Percentiles rank a stretch among this genome's conserved stretches.
Conservation (phyloP, 2,113 vertebrate species). For the Scartelaos histophorus region DNA sequence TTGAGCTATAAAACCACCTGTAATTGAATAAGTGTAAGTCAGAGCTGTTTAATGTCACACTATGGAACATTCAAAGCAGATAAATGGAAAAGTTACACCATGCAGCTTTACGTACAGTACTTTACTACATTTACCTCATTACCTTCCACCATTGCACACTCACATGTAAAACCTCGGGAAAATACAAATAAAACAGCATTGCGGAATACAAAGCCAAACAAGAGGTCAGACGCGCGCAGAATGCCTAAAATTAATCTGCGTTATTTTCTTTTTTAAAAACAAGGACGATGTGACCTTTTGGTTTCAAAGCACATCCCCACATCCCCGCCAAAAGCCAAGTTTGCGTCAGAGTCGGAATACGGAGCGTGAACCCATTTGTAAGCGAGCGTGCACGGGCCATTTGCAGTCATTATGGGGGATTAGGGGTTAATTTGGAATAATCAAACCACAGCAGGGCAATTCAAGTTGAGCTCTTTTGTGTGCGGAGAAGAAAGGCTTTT, state of each 20-base stretch:
- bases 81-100: no score
- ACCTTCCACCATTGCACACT: no score
- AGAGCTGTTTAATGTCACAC: no score
- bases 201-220: no score
- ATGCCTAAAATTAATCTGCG: neutral
- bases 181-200: no score
- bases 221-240: no score
- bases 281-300: conserved; percentile 52
- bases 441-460: conserved; percentile 21
- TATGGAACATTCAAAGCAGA: no score
- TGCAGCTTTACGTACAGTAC: no score
- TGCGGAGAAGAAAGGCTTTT: neutral
- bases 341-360: conserved; percentile 3
- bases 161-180: no score
- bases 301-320: conserved; percentile 23
- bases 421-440: conserved; percentile 26
- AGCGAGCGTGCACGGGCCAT: neutral
- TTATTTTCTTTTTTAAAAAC: conserved; percentile 6
- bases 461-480: conserved; percentile 6
- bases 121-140: no score
- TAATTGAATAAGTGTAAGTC: no score
- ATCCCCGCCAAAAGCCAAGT: conserved; percentile 24
- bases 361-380: conserved; percentile 9
- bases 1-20: no score
- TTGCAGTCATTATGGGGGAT: conserved; percentile 14